Conservation (phyloP, 1,140 invertebrate genomes). For the Drosophila ananassae region DNA sequence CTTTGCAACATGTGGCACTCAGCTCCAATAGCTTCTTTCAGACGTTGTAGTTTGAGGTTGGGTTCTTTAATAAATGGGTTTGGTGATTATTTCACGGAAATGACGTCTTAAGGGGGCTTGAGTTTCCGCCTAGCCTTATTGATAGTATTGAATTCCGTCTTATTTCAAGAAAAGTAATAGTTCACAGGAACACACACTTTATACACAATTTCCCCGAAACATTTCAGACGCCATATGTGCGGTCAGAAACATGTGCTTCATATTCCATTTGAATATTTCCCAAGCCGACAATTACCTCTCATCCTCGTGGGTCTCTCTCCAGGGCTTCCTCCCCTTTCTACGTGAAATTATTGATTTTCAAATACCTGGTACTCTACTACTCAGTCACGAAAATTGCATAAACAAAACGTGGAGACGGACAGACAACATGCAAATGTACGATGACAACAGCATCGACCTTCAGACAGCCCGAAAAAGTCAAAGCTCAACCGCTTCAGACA, state of each 20-base stretch:
- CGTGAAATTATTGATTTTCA: slow-evolving; percentile 42
- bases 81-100: background rate
- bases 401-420: slow-evolving; percentile 7
- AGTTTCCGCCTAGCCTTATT: background rate
- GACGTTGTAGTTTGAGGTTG: slow-evolving; percentile 1
- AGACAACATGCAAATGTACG: slow-evolving; percentile 41
- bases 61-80: background rate
- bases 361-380: slow-evolving; percentile 7
- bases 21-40: slow-evolving; percentile 38
- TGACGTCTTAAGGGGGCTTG: background rate
- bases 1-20: slow-evolving; percentile 68
- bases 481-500: slow-evolving; percentile 30
- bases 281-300: slow-evolving; percentile 15
- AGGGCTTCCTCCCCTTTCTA: background rate
- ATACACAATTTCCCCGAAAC: background rate
- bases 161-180: background rate
- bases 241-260: background rate
- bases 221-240: background rate
- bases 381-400: slow-evolving; percentile 35
- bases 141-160: background rate
- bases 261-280: background rate
- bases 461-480: slow-evolving; percentile 56
- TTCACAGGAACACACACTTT: too few relatives aligned
- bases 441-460: slow-evolving; percentile 58
- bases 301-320: background rate